Evolutionary conservation across 1,140 invertebrate genomes (phyloP).

Genomic region (Brachionus manjavacas): DNA sequence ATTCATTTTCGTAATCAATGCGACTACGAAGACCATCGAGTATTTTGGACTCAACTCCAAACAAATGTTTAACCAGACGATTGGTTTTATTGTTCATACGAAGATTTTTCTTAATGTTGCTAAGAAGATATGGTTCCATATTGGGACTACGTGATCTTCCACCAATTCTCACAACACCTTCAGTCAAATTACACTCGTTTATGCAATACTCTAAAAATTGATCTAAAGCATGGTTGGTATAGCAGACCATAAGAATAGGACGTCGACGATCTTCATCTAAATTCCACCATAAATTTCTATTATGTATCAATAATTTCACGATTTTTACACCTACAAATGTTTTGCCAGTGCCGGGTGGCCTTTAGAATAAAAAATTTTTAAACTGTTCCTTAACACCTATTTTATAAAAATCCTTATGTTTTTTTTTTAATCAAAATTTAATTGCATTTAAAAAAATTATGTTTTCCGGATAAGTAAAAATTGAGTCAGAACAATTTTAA

Average conservation of each 20-base stretch:
- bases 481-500: no score
- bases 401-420: background rate
- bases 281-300: conserved; percentile 46
- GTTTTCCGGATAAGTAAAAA: no score
- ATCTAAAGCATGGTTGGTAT: conserved; percentile 75
- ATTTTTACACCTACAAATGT: conserved; percentile 69
- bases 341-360: conserved; percentile 72
- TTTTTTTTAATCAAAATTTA: no score
- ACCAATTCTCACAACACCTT: conserved; percentile 24
- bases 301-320: conserved; percentile 59
- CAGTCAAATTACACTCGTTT: conserved; percentile 4
- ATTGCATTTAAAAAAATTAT: no score
- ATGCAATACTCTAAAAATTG: conserved; percentile 56
- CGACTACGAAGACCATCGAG: background rate
- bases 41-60: background rate
- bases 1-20: background rate
- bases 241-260: conserved; percentile 70
- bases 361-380: conserved; percentile 64
- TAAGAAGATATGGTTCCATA: background rate
- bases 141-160: conserved; percentile 48
- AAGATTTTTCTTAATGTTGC: background rate
- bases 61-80: background rate
- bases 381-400: background rate
- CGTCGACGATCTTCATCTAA: background rate
- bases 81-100: background rate